Evolutionary conservation across 1,140 invertebrate species (phyloP).

Genomic region (Plutomurus gul): DNA sequence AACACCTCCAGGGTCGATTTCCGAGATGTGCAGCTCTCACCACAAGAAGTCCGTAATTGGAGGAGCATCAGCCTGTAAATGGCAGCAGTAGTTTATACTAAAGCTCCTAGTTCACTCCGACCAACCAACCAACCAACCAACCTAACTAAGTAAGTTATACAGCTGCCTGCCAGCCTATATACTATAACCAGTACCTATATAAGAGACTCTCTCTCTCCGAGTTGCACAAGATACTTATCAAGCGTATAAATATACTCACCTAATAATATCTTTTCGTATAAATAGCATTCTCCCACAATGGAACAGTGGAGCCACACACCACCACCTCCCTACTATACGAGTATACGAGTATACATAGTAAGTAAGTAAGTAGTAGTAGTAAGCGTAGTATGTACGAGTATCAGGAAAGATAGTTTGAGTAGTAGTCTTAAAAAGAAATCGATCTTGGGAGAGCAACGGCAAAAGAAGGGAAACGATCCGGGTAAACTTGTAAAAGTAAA

Average conservation of each 20-base stretch:
- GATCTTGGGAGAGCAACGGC: background rate
- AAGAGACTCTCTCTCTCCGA: background rate
- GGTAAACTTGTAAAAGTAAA: slow-evolving; percentile 8
- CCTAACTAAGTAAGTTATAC: background rate
- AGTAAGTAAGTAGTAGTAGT: no score
- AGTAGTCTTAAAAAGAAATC: slow-evolving; percentile 14
- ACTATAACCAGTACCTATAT: background rate
- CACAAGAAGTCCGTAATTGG: slow-evolving; percentile 52
- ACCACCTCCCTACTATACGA: background rate
- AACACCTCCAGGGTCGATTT: slow-evolving; percentile 48
- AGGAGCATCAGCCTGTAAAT: slow-evolving; percentile 44
- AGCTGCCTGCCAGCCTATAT: background rate
- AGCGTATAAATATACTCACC: background rate
- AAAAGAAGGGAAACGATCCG: slow-evolving; percentile 9
- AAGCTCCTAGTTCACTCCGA: background rate
- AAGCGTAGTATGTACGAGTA: background rate
- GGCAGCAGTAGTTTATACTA: slow-evolving; percentile 36
- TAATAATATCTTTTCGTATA: slow-evolving; percentile 16
- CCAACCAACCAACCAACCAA: no score
- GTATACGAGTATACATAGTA: no score
- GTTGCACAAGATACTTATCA: background rate
- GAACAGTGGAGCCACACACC: background rate
- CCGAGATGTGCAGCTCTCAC: slow-evolving; percentile 45
- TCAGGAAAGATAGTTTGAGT: no score
- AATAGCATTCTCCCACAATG: slow-evolving; percentile 3